Evolutionary conservation across 2,797 vertebrate genomes (phyloP).

Genomic region (Bucorvus abyssinicus): DNA sequence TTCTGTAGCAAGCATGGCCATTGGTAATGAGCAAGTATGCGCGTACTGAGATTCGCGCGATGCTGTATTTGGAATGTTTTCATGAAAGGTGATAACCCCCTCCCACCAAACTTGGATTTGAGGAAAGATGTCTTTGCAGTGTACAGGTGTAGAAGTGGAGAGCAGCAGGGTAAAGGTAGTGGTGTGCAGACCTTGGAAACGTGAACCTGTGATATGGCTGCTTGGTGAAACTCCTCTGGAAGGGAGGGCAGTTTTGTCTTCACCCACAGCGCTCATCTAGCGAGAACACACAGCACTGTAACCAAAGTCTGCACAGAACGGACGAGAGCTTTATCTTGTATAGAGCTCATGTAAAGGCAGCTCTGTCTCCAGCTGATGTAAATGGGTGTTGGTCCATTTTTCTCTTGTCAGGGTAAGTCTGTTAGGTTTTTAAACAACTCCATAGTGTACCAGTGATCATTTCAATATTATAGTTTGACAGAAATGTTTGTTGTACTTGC

Average conservation of each 20-base stretch:
- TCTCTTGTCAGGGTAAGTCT: not conserved
- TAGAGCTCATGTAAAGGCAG: not conserved
- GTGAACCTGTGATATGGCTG: not conserved
- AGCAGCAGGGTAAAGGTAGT: not conserved
- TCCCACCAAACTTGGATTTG: not conserved
- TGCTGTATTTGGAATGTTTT: not conserved
- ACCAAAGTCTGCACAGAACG: not conserved
- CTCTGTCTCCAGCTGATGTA: not conserved
- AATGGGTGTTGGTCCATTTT: not conserved
- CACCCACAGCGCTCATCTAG: no score
- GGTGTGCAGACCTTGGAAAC: not conserved
- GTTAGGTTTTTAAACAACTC: not conserved
- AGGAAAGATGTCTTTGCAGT: not conserved
- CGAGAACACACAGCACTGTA: not conserved
- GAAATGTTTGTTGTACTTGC: not conserved
- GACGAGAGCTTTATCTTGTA: not conserved
- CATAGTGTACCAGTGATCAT: not conserved
- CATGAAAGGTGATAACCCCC: not conserved
- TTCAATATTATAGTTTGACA: not conserved
- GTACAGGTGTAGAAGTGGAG: not conserved
- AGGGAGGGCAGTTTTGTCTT: not conserved
- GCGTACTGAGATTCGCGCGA: rapidly evolving
- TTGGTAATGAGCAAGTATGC: not conserved
- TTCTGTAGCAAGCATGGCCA: not conserved
- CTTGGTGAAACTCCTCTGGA: not conserved